Conservation (phyloP, 2,113 vertebrate species). For the Elaphurus davidianus region DNA sequence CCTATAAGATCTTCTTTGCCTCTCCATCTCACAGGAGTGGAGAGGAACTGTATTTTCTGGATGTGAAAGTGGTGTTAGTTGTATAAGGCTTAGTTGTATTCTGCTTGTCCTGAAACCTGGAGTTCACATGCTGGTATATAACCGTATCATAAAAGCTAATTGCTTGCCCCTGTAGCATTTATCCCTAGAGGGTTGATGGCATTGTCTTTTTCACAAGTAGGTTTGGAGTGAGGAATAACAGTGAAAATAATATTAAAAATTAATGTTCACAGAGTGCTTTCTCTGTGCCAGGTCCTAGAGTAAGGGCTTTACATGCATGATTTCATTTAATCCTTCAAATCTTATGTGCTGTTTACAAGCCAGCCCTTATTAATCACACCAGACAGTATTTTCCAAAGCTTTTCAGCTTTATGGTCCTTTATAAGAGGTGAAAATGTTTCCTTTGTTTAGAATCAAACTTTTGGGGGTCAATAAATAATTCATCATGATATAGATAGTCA, state of each 20-base stretch:
- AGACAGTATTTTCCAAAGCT: slow-evolving; percentile 15
- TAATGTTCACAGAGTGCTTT: not conserved
- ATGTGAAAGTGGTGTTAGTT: not conserved
- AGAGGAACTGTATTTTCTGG: not conserved
- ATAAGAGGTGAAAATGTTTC: slow-evolving; percentile 20
- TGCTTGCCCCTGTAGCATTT: not conserved
- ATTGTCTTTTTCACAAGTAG: not conserved
- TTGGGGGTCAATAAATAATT: slow-evolving; percentile 33
- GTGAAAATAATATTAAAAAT: not conserved
- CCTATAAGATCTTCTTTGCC: not conserved
- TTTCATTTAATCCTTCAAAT: not conserved
- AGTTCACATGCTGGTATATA: not conserved
- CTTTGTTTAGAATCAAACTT: not conserved
- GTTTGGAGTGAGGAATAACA: not conserved
- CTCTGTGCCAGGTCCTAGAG: not conserved
- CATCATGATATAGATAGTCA: not conserved
- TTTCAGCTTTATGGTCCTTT: slow-evolving; percentile 28
- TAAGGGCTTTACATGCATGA: not conserved
- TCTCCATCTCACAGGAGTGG: not conserved
- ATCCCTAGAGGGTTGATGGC: not conserved
- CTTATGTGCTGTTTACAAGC: not conserved
- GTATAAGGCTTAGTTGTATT: not conserved
- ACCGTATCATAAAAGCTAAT: not conserved
- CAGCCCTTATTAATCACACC: not conserved
- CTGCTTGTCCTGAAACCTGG: not conserved